Evolutionary conservation across 2,888 invertebrate genomes (phyloP).

Genomic region (Nomada fabriciana): DNA sequence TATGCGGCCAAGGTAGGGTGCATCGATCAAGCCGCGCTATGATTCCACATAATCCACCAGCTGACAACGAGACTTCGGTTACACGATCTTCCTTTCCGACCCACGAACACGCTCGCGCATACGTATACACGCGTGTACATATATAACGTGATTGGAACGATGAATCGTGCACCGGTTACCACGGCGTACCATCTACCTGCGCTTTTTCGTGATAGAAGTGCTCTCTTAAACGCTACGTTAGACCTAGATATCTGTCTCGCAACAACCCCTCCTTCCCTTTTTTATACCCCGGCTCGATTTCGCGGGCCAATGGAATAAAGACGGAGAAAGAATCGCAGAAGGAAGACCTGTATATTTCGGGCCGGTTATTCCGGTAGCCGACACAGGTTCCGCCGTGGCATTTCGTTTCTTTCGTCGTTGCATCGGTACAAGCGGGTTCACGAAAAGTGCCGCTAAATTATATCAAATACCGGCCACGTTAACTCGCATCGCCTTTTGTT

Average conservation of each 20-base stretch:
- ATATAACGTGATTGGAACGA: conserved; percentile 23
- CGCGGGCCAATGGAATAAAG: conserved; percentile 17
- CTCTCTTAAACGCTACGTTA: conserved; percentile 57
- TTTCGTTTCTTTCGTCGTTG: conserved; percentile 48
- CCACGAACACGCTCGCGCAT: conserved; percentile 16
- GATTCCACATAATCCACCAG: conserved; percentile 50
- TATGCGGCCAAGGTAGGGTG: conserved; percentile 45
- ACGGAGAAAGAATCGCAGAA: conserved; percentile 33
- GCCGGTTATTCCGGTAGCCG: conserved; percentile 76
- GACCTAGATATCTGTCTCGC: conserved; percentile 45
- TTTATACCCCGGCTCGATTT: conserved; percentile 3
- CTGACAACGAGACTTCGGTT: conserved; percentile 46
- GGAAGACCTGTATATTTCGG: conserved; percentile 62
- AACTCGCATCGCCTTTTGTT: conserved; percentile 60
- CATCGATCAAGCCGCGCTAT: conserved; percentile 45
- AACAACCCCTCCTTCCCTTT: conserved; percentile 32
- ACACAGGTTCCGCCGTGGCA: conserved; percentile 67
- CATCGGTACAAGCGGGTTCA: conserved; percentile 11
- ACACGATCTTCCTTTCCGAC: conserved; percentile 49
- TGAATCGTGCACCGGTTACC: conserved; percentile 71
- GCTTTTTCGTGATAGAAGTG: conserved; percentile 45
- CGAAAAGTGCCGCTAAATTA: conserved; percentile 34
- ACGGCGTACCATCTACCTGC: conserved; percentile 67
- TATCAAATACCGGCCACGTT: conserved; percentile 70
- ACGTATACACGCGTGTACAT: no score